Conservation (phyloP, 2,888 invertebrate genomes). For the Orthosia gothica region DNA sequence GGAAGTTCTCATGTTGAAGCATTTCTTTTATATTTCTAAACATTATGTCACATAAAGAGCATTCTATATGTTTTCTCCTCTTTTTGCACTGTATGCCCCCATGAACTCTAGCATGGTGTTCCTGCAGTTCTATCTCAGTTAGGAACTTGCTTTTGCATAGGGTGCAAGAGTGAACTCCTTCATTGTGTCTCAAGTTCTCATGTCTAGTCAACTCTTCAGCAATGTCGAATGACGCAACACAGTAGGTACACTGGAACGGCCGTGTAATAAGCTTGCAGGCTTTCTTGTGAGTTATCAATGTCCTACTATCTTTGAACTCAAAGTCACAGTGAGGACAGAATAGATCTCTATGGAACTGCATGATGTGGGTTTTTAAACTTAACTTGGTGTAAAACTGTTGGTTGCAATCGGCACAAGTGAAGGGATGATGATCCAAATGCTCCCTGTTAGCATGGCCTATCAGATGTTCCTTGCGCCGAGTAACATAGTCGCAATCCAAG, state of each 20-base stretch:
- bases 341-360: slow-evolving; percentile 75
- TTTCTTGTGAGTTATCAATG: slow-evolving; percentile 70
- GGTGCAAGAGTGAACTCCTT: slow-evolving; percentile 72
- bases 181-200: slow-evolving; percentile 70
- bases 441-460: slow-evolving; percentile 79
- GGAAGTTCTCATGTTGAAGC: slow-evolving; percentile 72
- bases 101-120: slow-evolving; percentile 76
- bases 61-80: slow-evolving; percentile 76
- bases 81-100: slow-evolving; percentile 77
- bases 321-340: slow-evolving; percentile 78
- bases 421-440: slow-evolving; percentile 80
- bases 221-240: slow-evolving; percentile 76
- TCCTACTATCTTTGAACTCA: slow-evolving; percentile 69
- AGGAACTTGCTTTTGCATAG: slow-evolving; percentile 76
- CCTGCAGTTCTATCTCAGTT: slow-evolving; percentile 69
- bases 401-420: slow-evolving; percentile 76
- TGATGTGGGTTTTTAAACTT: slow-evolving; percentile 76
- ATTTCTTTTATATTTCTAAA: slow-evolving; percentile 75
- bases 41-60: slow-evolving; percentile 76
- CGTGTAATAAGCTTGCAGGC: slow-evolving; percentile 71
- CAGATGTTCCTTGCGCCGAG: slow-evolving; percentile 76
- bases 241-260: slow-evolving; percentile 69
- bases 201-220: slow-evolving; percentile 71
- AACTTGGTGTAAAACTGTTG: slow-evolving; percentile 80
- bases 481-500: slow-evolving; percentile 78